A percentile compares a stretch with the other conserved stretches of the same genome.
Evolutionary conservation across 2,888 invertebrate species (phyloP).

Genomic region (Dexiosoma caninum): DNA sequence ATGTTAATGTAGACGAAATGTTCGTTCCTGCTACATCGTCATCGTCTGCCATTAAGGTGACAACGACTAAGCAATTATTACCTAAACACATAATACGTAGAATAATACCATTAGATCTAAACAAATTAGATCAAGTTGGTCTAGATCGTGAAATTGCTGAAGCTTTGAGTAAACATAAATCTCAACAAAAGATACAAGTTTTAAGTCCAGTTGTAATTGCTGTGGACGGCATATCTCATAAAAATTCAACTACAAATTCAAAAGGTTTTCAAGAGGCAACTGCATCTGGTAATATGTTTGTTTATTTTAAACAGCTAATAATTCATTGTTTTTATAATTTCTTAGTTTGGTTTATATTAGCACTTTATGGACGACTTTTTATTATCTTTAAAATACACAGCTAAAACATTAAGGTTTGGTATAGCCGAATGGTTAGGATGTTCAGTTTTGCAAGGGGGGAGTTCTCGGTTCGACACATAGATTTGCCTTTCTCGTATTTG

Average conservation of each 20-base stretch:
- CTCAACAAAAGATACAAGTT: slow-evolving; percentile 31
- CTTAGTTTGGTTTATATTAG: too few relatives aligned
- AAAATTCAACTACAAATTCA: background rate
- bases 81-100: slow-evolving; percentile 71
- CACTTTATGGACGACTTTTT: too few relatives aligned
- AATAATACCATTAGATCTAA: slow-evolving; percentile 72
- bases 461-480: too few relatives aligned
- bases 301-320: too few relatives aligned
- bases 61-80: background rate
- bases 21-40: background rate
- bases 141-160: slow-evolving; percentile 73
- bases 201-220: background rate
- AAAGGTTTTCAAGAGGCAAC: background rate
- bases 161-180: slow-evolving; percentile 70
- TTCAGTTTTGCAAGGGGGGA: too few relatives aligned
- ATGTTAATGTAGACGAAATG: background rate
- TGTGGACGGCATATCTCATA: background rate
- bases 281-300: background rate
- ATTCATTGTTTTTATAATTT: too few relatives aligned
- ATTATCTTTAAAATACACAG: too few relatives aligned
- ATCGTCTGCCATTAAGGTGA: background rate
- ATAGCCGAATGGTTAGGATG: too few relatives aligned
- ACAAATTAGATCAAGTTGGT: slow-evolving; percentile 73
- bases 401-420: too few relatives aligned
- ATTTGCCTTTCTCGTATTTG: too few relatives aligned